Evolutionary conservation across 2,888 invertebrate genomes (phyloP), one percentile per base, ranked within the genome.

Genomic region (Melanophora roralis): DNA sequence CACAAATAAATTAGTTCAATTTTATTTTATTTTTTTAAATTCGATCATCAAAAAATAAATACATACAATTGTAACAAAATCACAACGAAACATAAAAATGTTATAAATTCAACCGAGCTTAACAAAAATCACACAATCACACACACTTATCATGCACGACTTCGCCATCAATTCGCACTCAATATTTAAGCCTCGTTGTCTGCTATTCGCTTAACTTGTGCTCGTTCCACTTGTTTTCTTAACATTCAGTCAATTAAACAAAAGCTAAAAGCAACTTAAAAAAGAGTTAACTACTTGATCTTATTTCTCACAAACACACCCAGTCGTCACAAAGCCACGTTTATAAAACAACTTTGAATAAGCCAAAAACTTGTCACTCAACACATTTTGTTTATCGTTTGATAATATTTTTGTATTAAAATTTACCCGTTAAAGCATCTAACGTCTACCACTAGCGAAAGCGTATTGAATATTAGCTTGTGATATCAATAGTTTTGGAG

Each of bases 401-500:
- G 40, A 45, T 36, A 8, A 6, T 27, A 12, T 55, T 47, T 49
- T 19, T 16, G 0, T 43, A 9, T 62, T n/a, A n/a, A n/a, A 27
- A 27, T 59, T 60, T 49, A 72, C 19, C 80, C 80, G 80, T 55
- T 80, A 64, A 76, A 64, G 65, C 80, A 76, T 64, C 68, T 47
- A 73, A 73, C 72, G 57, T 69, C 76, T 49, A 78, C 78, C 68
- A 83, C 77, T 73, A 78, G 81, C 81, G 79, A 81, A 83, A 78
- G 72, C 82, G 83, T 78, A 83, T 83, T 83, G 75, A 82, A 69
- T 69, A n/a, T 72, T 59, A 81, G 81, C 81, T 79, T 72, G 34
- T 72, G 51, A 72, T 68, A 77, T 60, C 77, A 79, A 71, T 82
- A 80, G 82, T 81, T 83, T 83, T 82, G 83, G 82, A 82, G 82